Base-by-base conservation (phyloP, 2,797 vertebrate genomes). In the Ptychadena robeensis region DNA sequence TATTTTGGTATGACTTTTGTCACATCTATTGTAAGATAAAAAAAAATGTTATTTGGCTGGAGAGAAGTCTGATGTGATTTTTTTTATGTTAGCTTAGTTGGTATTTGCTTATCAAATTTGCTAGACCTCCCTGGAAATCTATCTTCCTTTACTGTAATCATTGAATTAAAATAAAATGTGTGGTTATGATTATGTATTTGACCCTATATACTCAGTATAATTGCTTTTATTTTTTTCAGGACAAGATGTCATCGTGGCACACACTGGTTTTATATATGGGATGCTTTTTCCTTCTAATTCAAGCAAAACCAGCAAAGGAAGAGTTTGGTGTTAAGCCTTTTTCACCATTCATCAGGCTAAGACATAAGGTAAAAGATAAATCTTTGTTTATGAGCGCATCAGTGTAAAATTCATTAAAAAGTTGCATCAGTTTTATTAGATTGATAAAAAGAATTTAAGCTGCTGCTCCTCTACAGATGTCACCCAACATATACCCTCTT, bases 361-460 rank as follows among this genome's bases (percentile, higher is more conserved):
- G 83, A 22, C 83, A 85, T 32, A 85, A 85, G 78, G 83, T 85
- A 70, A 81, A 14, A 68, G n/a, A 73, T 72, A 67, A 7, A 72
- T 63, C 11, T 68, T 14, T 34, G 66, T 38, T 25, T 2, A 32
- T 31, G 31, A 12, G 6, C 31, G n/a, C 38, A 48, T 48, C 44
- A 28, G 27, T 38, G 31, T 30, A 30, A 37, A 35, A 15, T 38
- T 18, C 40, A 25, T n/a, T 38, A 4, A 53, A n/a, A n/a, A 9
- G 2, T 22, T 53, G 28, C 4, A 34, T n/a, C n/a, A n/a, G n/a
- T n/a, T n/a, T n/a, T n/a, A n/a, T n/a, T n/a, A n/a, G n/a, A n/a
- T n/a, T n/a, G n/a, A n/a, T n/a, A n/a, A n/a, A n/a, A n/a, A n/a
- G n/a, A n/a, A n/a, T n/a, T n/a, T n/a, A n/a, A n/a, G n/a, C n/a